These are phyloP conservation scores for Rhyacophila evoluta DNA, from an alignment of 2,888 invertebrate species.

Conservation along the genomic window DNA sequence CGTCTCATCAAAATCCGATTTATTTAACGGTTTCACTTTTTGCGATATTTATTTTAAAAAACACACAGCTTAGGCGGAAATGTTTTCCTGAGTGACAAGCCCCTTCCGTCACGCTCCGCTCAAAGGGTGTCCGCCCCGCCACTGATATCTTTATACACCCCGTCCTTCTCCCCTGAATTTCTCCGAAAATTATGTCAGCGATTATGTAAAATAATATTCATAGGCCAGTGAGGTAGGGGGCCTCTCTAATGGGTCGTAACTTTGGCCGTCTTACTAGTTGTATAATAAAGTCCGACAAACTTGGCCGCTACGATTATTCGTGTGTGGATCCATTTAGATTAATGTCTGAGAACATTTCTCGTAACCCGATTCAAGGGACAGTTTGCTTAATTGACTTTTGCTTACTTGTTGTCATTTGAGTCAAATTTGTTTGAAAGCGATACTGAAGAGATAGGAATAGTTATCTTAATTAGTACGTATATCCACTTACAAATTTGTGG, in stretches of 20 bases:
- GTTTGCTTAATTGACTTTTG: constrained; percentile 20
- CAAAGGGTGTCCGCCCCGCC: constrained; percentile 28
- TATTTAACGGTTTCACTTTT: constrained; percentile 19
- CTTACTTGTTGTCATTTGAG: constrained; percentile 12
- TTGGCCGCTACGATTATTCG: background rate
- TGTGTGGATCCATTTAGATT: constrained; percentile 22
- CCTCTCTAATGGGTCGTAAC: constrained; percentile 48
- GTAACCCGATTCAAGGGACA: constrained; percentile 1
- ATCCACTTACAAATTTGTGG: no score
- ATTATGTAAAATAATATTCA: constrained; percentile 54
- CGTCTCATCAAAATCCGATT: constrained; percentile 17
- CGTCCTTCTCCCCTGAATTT: constrained; percentile 1
- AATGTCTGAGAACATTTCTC: background rate
- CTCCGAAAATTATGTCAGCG: constrained; percentile 46
- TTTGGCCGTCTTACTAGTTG: constrained; percentile 38
- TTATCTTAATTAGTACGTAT: background rate
- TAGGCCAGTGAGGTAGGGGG: constrained; percentile 44
- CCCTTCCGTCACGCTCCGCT: constrained; percentile 20
- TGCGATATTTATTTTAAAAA: constrained; percentile 14
- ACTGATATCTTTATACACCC: constrained; percentile 42
- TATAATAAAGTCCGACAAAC: constrained; percentile 32
- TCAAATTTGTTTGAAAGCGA: background rate
- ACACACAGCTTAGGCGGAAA: background rate
- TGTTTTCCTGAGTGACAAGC: constrained; percentile 17
- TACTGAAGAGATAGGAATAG: background rate